phyloP scores from a whole-genome alignment of 2,888 invertebrate genomes.

The Nephrocerus scutellatus region DNA sequence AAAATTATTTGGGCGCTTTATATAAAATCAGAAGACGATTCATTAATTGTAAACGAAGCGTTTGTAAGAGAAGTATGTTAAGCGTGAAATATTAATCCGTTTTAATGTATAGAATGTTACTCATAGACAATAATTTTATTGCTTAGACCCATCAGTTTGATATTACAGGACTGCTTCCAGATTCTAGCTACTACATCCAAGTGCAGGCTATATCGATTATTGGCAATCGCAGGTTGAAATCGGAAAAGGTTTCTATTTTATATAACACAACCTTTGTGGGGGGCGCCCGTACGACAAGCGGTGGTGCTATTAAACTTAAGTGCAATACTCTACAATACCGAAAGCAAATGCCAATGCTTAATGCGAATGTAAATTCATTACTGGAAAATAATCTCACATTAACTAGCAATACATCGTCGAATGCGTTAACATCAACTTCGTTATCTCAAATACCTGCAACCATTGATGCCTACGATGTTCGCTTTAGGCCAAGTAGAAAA shows the following conservation, averaged over 20 bases:
- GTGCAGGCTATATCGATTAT: slow-evolving; percentile 68
- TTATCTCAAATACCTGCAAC: too few relatives aligned
- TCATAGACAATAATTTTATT: background rate
- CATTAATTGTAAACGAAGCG: slow-evolving; percentile 36
- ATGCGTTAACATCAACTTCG: slow-evolving; percentile 24
- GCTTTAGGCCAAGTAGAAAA: slow-evolving; percentile 42
- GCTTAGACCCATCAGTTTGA: slow-evolving; percentile 55
- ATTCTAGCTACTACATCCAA: slow-evolving; percentile 70
- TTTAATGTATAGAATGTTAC: slow-evolving; percentile 3
- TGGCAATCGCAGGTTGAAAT: slow-evolving; percentile 60
- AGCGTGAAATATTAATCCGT: background rate
- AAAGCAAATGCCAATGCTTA: background rate
- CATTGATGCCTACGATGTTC: slow-evolving; percentile 36
- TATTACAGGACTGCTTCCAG: slow-evolving; percentile 58
- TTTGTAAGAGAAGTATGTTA: slow-evolving; percentile 41
- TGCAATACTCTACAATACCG: slow-evolving; percentile 6
- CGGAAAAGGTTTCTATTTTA: slow-evolving; percentile 63
- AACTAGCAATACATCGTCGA: slow-evolving; percentile 17
- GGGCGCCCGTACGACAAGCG: background rate
- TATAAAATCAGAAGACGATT: slow-evolving; percentile 51
- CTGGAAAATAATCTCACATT: slow-evolving; percentile 14
- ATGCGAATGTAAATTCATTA: slow-evolving; percentile 11
- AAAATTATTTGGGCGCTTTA: slow-evolving; percentile 70
- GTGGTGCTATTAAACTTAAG: slow-evolving; percentile 1
- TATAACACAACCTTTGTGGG: slow-evolving; percentile 67